A percentile compares a stretch with the other conserved stretches of the same genome.
These are phyloP conservation scores for Asteroscopus sphinx DNA, from an alignment of 2,888 invertebrate genomes.

Conservation along the genomic window DNA sequence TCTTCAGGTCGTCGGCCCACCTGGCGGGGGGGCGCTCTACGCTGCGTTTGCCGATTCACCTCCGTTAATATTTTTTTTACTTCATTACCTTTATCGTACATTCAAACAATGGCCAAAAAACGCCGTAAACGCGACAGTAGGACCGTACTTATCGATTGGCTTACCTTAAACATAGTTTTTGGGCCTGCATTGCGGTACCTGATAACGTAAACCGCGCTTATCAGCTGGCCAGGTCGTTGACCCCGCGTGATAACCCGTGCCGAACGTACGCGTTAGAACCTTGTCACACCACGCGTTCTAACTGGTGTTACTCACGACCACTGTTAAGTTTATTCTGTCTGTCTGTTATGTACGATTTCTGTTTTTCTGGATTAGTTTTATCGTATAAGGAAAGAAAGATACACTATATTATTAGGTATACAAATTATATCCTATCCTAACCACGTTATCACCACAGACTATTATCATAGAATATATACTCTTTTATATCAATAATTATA, in stretches of 20 bases:
- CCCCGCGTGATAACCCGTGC: slow-evolving; percentile 72
- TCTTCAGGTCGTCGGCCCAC: too few species aligned
- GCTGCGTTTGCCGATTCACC: too few species aligned
- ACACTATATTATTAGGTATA: too few species aligned
- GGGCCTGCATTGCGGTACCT: slow-evolving; percentile 84
- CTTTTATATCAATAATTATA: too few species aligned
- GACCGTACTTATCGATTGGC: slow-evolving; percentile 70
- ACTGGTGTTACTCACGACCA: slow-evolving; percentile 26
- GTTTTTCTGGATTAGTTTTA: background rate
- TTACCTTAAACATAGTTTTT: slow-evolving; percentile 72
- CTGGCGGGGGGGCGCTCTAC: too few species aligned
- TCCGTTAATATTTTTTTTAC: background rate
- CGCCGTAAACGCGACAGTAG: slow-evolving; percentile 8
- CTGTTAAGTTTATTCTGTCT: too few species aligned
- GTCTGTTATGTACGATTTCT: slow-evolving; percentile 4
- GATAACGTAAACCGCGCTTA: slow-evolving; percentile 78
- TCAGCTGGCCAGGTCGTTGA: slow-evolving; percentile 74
- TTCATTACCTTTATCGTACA: slow-evolving; percentile 9
- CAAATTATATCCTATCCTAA: too few species aligned
- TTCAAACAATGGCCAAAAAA: slow-evolving; percentile 19
- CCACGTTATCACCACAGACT: too few species aligned
- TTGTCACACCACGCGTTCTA: slow-evolving; percentile 29
- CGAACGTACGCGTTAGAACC: slow-evolving; percentile 37
- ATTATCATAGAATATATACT: too few species aligned
- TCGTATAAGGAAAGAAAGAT: slow-evolving; percentile 1